These are phyloP conservation scores for Choristoneura rosaceana DNA, from an alignment of 2,888 invertebrate species.

Conservation along the genomic window DNA sequence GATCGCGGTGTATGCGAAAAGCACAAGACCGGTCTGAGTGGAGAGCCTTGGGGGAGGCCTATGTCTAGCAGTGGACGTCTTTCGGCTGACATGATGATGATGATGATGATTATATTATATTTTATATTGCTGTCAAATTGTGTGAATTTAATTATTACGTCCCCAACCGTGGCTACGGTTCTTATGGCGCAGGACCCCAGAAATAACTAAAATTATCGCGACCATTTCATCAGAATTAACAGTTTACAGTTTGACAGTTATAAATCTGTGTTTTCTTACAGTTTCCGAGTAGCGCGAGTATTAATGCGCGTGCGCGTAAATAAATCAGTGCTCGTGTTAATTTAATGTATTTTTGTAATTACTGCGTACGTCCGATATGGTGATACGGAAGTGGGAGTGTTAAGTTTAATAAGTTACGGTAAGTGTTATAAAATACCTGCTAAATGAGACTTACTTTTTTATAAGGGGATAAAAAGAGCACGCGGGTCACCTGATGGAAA, in stretches of 20 bases:
- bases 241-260: slow-evolving; percentile 28
- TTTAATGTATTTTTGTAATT: slow-evolving; percentile 27
- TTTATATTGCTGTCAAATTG: too few relatives aligned
- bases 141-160: too few relatives aligned
- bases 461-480: too few relatives aligned
- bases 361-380: slow-evolving; percentile 5
- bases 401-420: not conserved
- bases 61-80: too few relatives aligned
- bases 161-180: not conserved
- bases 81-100: too few relatives aligned
- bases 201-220: slow-evolving; percentile 27
- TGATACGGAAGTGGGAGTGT: slow-evolving; percentile 1
- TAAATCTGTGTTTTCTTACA: slow-evolving; percentile 31
- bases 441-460: too few relatives aligned
- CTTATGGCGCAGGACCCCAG: not conserved
- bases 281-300: slow-evolving; percentile 26
- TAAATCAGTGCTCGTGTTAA: slow-evolving; percentile 25
- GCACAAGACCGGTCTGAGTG: too few relatives aligned
- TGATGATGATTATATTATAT: too few relatives aligned
- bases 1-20: too few relatives aligned
- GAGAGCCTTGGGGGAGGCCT: too few relatives aligned
- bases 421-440: not conserved
- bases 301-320: slow-evolving; percentile 17
- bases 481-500: too few relatives aligned
- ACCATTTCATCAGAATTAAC: slow-evolving; percentile 41